Percentiles rank a stretch among this genome's conserved stretches.
These are phyloP conservation scores for Tinea semifulvella DNA, from an alignment of 2,888 invertebrate genomes.

Conservation along the genomic window DNA sequence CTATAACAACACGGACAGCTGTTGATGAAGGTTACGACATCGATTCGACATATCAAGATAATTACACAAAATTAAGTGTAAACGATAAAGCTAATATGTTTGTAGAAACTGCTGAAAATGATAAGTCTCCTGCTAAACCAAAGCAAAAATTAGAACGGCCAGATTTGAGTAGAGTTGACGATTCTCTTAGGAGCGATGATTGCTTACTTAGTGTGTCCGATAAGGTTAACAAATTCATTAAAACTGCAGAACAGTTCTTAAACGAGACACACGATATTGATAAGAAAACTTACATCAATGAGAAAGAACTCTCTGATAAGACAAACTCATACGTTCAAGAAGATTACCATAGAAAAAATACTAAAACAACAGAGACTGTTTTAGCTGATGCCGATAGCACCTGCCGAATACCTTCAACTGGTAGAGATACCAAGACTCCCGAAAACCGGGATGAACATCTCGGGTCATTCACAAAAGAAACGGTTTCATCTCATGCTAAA, in stretches of 20 bases:
- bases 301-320: not conserved
- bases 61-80: slow-evolving; percentile 65
- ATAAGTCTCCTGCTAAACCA: slow-evolving; percentile 45
- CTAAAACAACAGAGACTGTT: slow-evolving; percentile 44
- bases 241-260: slow-evolving; percentile 66
- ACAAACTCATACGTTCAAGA: slow-evolving; percentile 27
- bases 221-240: slow-evolving; percentile 71
- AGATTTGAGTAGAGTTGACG: slow-evolving; percentile 63
- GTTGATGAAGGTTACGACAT: slow-evolving; percentile 58
- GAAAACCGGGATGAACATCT: slow-evolving; percentile 25
- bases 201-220: slow-evolving; percentile 72
- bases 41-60: slow-evolving; percentile 57
- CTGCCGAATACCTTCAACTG: slow-evolving; percentile 1
- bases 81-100: slow-evolving; percentile 74
- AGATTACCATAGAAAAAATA: slow-evolving; percentile 40
- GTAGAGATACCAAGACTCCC: slow-evolving; percentile 16
- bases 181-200: slow-evolving; percentile 65
- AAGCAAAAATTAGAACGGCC: slow-evolving; percentile 54
- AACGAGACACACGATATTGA: slow-evolving; percentile 29
- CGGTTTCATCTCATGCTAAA: slow-evolving; percentile 34
- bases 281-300: not conserved
- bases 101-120: slow-evolving; percentile 68
- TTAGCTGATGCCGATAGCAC: slow-evolving; percentile 26
- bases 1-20: slow-evolving; percentile 46
- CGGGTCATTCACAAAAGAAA: slow-evolving; percentile 31